Evolutionary conservation across 2,113 vertebrate species (phyloP), one percentile per base, ranked within the genome.

Genomic region (Toxotes chatareus): DNA sequence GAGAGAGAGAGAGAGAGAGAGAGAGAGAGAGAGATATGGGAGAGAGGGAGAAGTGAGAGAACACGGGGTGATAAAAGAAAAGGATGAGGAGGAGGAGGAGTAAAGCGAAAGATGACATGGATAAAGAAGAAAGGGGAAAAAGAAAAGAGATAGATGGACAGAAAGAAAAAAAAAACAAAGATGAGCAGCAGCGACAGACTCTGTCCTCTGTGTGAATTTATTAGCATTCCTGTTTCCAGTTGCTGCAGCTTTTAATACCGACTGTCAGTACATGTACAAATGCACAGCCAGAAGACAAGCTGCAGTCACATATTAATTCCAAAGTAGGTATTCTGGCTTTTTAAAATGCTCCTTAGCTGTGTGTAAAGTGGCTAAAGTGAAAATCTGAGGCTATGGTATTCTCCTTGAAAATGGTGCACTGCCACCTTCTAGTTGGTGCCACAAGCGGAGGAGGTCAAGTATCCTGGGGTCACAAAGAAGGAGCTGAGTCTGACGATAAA

Each of bases 271-370:
- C 31, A 44, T 71, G 73, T 19, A 53, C n/a, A n/a, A 46, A 59
- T 74, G 61, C 59, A 64, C 34, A 80, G 23, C 21, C 34, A 71
- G 74, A 72, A 73, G 66, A 75, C 68, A 76, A 74, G 57, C 75
- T 17, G 12, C 21, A 59, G 34, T 72, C 78, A 71, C 70, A 82
- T 79, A 64, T 65, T 68, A 32, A 82, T 73, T 76, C 71, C 71
- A 79, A 72, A 79, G 71, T 57, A 74, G 63, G 49, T 65, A 27
- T 51, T 81, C 38, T 19, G 34, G 4, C 21, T 56, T 72, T 76
- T 21, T 21, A 12, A 79, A 34, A 73, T 69, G 65, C 21, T 57
- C 34, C 21, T 32, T 17, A 44, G 46, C 46, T 17, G 38, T 68
- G 62, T 72, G 27, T 64, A 64, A 49, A 70, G 47, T 11, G 3